These are phyloP conservation scores for Pagetopsis macropterus DNA, from an alignment of 2,797 vertebrate genomes.

Conservation along the genomic window DNA sequence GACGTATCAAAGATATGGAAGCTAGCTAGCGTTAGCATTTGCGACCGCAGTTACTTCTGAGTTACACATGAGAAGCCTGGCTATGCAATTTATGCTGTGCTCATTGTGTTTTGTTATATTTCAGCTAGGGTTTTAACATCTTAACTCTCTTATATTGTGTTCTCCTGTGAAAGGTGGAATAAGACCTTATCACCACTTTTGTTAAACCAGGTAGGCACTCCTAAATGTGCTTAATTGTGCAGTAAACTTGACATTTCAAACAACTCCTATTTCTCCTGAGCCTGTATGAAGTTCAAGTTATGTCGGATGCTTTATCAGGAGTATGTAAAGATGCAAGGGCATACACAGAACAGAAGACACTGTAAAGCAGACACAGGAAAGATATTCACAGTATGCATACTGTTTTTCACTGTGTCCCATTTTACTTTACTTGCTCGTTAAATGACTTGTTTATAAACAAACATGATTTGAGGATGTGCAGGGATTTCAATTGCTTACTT, in stretches of 20 bases:
- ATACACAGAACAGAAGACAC: background rate
- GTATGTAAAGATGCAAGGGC: background rate
- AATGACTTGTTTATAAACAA: background rate
- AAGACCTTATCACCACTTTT: background rate
- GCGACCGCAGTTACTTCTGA: background rate
- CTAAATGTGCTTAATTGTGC: background rate
- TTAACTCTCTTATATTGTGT: background rate
- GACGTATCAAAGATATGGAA: background rate
- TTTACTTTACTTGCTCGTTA: background rate
- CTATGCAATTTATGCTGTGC: background rate
- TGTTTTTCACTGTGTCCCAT: background rate
- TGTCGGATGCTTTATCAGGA: background rate
- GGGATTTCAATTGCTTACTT: background rate
- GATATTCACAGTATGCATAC: background rate
- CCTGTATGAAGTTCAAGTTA: background rate
- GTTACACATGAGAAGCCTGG: background rate
- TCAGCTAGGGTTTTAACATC: no score
- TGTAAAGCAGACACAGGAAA: background rate
- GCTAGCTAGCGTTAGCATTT: slow-evolving; percentile 26
- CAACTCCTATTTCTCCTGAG: background rate
- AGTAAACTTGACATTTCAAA: background rate
- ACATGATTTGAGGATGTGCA: background rate
- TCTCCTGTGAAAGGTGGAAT: no score
- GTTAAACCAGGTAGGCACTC: background rate
- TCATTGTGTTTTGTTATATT: background rate